These are phyloP conservation scores for Plotosus lineatus DNA, from an alignment of 2,113 vertebrate genomes.

Conservation along the genomic window DNA sequence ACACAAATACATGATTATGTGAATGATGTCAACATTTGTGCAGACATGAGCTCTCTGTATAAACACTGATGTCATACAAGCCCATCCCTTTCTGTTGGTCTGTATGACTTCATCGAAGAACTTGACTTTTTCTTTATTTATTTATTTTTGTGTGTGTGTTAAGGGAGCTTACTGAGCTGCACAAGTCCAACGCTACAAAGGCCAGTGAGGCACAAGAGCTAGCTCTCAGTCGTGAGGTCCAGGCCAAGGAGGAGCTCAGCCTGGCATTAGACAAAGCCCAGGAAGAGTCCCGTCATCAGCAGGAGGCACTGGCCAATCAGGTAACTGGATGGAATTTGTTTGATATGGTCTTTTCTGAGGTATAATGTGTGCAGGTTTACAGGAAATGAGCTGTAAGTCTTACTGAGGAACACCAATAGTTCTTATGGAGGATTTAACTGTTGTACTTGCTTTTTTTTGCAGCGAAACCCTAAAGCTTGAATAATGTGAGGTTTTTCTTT, in stretches of 20 bases:
- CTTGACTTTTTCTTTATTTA: neutral
- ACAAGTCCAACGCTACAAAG: conserved; percentile 89
- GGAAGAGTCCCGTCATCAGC: conserved; percentile 87
- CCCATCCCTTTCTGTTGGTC: neutral
- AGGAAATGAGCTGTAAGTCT: too few relatives aligned
- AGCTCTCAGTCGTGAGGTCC: conserved; percentile 83
- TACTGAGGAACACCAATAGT: too few relatives aligned
- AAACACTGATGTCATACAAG: conserved; percentile 11
- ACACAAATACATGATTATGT: neutral
- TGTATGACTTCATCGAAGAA: too few relatives aligned
- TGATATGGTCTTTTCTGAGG: too few relatives aligned
- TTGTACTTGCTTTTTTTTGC: too few relatives aligned
- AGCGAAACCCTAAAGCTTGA: too few relatives aligned
- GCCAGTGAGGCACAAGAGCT: conserved; percentile 89
- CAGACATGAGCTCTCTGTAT: neutral
- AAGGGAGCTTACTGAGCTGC: conserved; percentile 93
- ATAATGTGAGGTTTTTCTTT: too few relatives aligned
- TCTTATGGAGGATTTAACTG: too few relatives aligned
- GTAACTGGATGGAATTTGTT: conserved; percentile 61
- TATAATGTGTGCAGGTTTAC: too few relatives aligned
- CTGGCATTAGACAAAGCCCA: conserved; percentile 84
- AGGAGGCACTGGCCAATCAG: conserved; percentile 88
- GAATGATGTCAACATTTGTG: conserved; percentile 1
- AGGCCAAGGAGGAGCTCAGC: conserved; percentile 86
- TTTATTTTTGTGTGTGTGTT: conserved; percentile 26